phyloP scores from a whole-genome alignment of 2,797 vertebrate species.

The Miichthys miiuy region DNA sequence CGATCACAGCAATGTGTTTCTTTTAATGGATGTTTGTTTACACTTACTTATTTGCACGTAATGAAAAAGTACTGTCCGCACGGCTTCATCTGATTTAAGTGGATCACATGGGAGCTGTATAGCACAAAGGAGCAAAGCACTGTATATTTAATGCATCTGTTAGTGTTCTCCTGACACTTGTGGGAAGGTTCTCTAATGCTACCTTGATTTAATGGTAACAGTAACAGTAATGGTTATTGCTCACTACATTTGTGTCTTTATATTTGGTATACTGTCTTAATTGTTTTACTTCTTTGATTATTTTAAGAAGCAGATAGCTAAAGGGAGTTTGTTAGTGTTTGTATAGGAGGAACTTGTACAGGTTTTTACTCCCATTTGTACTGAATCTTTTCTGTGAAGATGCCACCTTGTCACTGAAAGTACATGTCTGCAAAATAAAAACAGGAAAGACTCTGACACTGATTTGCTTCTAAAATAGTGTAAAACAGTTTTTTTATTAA shows the following conservation, averaged over 20 bases:
- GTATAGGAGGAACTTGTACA: conserved; percentile 2
- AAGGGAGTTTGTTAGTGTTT: conserved; percentile 11
- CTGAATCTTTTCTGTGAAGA: conserved; percentile 38
- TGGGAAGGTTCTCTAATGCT: not conserved
- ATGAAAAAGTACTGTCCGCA: conserved; percentile 14
- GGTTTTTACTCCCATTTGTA: conserved; percentile 43
- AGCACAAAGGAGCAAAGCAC: conserved; percentile 26
- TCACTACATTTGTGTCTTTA: conserved; percentile 7
- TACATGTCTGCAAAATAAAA: conserved; percentile 60
- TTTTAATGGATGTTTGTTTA: conserved; percentile 25
- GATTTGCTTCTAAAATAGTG: too few species aligned
- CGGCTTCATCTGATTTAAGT: conserved; percentile 42
- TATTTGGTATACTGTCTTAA: conserved; percentile 15
- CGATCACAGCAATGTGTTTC: not conserved
- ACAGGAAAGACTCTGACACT: conserved; percentile 14
- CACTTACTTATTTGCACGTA: conserved; percentile 34
- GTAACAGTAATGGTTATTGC: not conserved
- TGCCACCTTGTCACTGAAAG: conserved; percentile 25
- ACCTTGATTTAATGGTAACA: conserved; percentile 25
- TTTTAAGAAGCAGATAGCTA: not conserved
- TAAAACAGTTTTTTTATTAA: too few species aligned
- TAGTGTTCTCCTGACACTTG: conserved; percentile 29
- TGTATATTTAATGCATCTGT: conserved; percentile 26
- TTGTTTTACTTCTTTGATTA: not conserved
- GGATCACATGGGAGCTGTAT: conserved; percentile 31